Base-by-base conservation (phyloP, 2,797 vertebrate genomes). In the Octomys mimax region DNA sequence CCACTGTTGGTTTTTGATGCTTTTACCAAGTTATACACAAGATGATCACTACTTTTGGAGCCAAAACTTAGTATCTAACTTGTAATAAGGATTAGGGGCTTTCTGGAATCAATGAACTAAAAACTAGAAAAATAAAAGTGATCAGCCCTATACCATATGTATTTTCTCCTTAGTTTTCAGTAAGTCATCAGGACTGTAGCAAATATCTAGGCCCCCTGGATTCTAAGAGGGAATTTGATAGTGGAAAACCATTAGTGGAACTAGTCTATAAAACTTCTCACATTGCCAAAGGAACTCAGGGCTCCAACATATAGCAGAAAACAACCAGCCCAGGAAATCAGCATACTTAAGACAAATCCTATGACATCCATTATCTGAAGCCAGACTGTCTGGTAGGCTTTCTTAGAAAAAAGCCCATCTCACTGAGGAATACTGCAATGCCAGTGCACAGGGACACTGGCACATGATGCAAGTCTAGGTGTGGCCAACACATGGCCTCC, bases 1-100 rank as follows among this genome's bases (percentile, higher is more conserved):
- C 36, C 57, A 61, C 3, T 28, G 21, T 62, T 33, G 42, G 52
- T 46, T 91, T 42, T 87, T 82, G 16, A 24, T 61, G 59, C 66
- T 68, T 85, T 81, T 33, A 75, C 36, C 39, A 87, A 49, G 46
- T 85, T 66, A 64, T 42, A 92, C 2, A 89, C 10, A 86, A 92
- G 59, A 92, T 78, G 46, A 73, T n/a, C 46, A 68, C 21, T 96
- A 86, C 28, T 75, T 70, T 78, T 80, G 46, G 46, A 89, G 84
- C 33, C n/a, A 89, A 71, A 87, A 66, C 94, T 87, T 59, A 93
- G 80, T 64, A 75, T 64, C 22, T 19, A 28, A 83, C 54, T 62
- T 87, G 5, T 59, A 24, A 4, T 70, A 91, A 93, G 62, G 85
- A 87, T 39, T 19, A 57, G 28, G 75, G 46, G 89, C 39, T 57